These are phyloP conservation scores for Alviniconcha marisindica DNA, from an alignment of 1,140 invertebrate species.

Conservation along the genomic window DNA sequence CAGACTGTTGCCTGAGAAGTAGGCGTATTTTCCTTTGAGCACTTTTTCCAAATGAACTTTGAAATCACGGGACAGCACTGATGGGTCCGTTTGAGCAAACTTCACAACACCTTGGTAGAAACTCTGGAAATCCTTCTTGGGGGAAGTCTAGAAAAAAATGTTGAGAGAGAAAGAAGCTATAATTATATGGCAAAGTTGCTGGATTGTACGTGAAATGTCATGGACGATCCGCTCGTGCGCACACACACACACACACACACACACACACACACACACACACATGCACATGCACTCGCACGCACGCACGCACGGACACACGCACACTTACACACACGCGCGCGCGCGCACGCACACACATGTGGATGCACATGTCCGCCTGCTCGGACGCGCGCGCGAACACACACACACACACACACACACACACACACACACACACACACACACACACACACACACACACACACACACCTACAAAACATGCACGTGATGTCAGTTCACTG, in stretches of 20 bases:
- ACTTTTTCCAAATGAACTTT: too few relatives aligned
- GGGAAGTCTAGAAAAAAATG: too few relatives aligned
- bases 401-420: background rate
- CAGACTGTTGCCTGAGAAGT: too few relatives aligned
- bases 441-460: slow-evolving; percentile 11
- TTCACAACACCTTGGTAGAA: too few relatives aligned
- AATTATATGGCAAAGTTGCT: too few relatives aligned
- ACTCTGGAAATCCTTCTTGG: too few relatives aligned
- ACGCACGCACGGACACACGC: background rate
- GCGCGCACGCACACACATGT: background rate
- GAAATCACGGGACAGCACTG: too few relatives aligned
- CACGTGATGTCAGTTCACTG: too few relatives aligned
- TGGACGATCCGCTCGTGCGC: too few relatives aligned
- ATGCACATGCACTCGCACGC: background rate
- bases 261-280: slow-evolving; percentile 19
- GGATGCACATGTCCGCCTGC: background rate
- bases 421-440: slow-evolving; percentile 3
- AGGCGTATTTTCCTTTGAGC: too few relatives aligned
- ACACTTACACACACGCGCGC: background rate
- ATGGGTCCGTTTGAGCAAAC: too few relatives aligned
- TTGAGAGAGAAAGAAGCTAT: background rate
- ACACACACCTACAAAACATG: background rate
- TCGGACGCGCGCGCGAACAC: background rate
- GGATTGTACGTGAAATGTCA: too few relatives aligned
- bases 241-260: background rate